phyloP scores from a whole-genome alignment of 2,888 invertebrate genomes.

The Ceratothoa steindachneri region DNA sequence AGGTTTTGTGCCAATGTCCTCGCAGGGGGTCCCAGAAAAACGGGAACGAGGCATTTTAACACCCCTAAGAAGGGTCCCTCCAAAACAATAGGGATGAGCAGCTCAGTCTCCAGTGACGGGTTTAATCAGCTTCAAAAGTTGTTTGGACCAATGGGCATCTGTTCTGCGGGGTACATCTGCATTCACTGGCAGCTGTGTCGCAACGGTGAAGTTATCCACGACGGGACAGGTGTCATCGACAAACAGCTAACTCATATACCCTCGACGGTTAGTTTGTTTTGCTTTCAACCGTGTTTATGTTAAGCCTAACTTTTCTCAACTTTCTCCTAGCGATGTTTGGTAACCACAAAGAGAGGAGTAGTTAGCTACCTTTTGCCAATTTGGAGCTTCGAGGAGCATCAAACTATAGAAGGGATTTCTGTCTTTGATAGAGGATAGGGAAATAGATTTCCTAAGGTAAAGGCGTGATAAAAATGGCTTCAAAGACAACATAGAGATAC shows the following conservation, averaged over 20 bases:
- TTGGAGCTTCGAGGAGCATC: too few relatives aligned
- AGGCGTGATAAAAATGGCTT: too few relatives aligned
- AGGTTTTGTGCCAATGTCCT: background rate
- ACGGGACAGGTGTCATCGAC: conserved; percentile 41
- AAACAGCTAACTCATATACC: conserved; percentile 13
- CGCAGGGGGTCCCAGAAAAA: background rate
- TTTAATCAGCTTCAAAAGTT: background rate
- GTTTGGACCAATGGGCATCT: conserved; percentile 35
- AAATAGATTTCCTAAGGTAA: too few relatives aligned
- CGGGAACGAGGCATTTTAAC: background rate
- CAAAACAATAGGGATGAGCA: background rate
- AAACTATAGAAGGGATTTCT: too few relatives aligned
- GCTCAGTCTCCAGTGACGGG: background rate
- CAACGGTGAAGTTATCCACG: conserved; percentile 31
- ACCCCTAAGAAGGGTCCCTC: background rate
- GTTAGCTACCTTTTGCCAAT: too few relatives aligned
- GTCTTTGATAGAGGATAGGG: too few relatives aligned
- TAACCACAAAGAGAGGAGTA: too few relatives aligned
- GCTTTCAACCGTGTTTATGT: too few relatives aligned
- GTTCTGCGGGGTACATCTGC: conserved; percentile 27
- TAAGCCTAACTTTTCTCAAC: too few relatives aligned
- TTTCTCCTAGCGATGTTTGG: too few relatives aligned
- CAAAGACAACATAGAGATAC: too few relatives aligned
- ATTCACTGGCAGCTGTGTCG: conserved; percentile 45
- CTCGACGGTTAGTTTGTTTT: background rate